Evolutionary conservation across 2,113 vertebrate genomes (phyloP).

Genomic region (Lonchura striata): DNA sequence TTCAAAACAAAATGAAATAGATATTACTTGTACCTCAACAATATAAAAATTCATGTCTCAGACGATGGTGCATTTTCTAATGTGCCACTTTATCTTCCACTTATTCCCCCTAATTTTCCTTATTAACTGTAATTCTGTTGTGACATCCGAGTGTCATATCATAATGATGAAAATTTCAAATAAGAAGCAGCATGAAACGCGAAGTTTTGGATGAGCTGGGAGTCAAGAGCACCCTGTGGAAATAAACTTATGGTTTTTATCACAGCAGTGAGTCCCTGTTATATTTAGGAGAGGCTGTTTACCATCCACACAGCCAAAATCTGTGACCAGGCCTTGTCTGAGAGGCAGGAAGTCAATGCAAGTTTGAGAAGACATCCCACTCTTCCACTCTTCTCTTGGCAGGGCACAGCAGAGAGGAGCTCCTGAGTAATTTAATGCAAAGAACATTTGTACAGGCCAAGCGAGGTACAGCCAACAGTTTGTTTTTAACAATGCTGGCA

Average conservation of each 20-base stretch:
- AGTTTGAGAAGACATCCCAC: neutral
- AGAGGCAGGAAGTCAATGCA: neutral
- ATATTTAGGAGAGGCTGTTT: neutral
- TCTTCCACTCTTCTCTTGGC: neutral
- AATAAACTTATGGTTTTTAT: neutral
- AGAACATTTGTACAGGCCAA: neutral
- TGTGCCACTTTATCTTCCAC: slow-evolving; percentile 3
- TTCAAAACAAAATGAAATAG: neutral
- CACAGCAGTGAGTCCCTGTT: neutral
- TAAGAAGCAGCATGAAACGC: neutral
- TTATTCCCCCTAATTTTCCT: slow-evolving; percentile 48
- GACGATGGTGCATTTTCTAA: neutral
- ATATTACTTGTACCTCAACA: neutral
- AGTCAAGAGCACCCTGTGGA: neutral
- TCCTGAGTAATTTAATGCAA: neutral
- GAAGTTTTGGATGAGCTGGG: neutral
- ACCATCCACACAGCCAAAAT: neutral
- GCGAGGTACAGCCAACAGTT: neutral
- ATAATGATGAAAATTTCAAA: neutral
- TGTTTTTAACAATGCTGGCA: neutral
- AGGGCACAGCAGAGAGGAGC: neutral
- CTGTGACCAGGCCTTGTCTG: neutral
- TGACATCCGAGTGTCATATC: slow-evolving; percentile 28
- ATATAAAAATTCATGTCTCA: neutral
- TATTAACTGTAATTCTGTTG: slow-evolving; percentile 54